Base-by-base conservation (phyloP, 2,888 invertebrate species). In the Drosophila paucipuncta region DNA sequence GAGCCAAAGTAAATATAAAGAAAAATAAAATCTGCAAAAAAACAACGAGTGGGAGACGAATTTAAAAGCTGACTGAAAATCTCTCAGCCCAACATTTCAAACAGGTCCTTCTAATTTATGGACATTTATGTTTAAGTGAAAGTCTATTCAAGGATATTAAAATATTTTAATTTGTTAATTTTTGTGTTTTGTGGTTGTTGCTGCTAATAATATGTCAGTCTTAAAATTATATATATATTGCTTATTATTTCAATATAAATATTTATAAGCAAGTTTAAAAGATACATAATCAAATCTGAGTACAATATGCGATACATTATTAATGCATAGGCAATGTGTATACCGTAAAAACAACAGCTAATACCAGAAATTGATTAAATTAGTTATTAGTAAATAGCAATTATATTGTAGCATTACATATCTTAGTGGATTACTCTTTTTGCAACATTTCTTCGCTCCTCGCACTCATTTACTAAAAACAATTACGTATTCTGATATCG, bases 241-340 rank as follows among this genome's bases (percentile, higher is more conserved):
- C 47, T 47, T 25, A 18, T 28, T 28, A 50, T 18, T 50, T 30
- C 18, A 31, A 52, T 18, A 10, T 18, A 50, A 28, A 50, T 30
- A 50, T 18, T 28, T 30, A 28, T 10, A 28, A 18, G 10, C 10
- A 18, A 28, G 18, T 28, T 47, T 7, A 47, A 41, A n/a, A n/a
- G 41, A 41, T 5, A 11, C 2, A 41, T 41, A n/a, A 41, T 39
- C n/a, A 22, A 43, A 43, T 22, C 22, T 11, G 22, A 22, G 5
- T 22, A 5, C 11, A 43, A 41, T 41, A 5, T 22, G 41, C 22
- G 1, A 41, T n/a, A 41, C 5, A n/a, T 11, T 43, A 43, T 18
- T 28, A 50, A 74, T 55, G 75, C 70, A 62, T 54, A 55, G 58
- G 70, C 54, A 59, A 59, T 57, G 70, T 31, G 6, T 37, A 11